Conservation (phyloP, 2,113 vertebrate genomes). For the Entomyzon cyanotis region DNA sequence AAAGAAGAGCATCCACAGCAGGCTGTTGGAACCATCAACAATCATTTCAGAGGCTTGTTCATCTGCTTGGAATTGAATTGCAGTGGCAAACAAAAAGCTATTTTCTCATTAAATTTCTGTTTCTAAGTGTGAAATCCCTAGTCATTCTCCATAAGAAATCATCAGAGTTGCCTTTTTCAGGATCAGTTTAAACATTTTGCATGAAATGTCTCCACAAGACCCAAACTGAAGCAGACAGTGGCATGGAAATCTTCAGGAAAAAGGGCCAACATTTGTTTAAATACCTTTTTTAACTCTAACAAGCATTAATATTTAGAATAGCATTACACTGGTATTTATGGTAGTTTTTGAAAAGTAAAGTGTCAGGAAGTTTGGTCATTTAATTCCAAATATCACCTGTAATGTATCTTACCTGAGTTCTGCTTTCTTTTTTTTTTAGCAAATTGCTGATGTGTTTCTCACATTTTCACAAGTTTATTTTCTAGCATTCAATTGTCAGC, state of each 20-base stretch:
- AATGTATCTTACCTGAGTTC: background rate
- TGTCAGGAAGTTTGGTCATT: background rate
- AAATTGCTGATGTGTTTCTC: background rate
- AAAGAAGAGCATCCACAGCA: background rate
- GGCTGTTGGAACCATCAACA: background rate
- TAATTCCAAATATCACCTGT: background rate
- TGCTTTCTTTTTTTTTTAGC: background rate
- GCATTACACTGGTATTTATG: background rate
- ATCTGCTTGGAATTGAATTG: background rate
- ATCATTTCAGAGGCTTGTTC: background rate
- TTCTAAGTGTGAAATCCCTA: background rate
- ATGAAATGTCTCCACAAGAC: background rate
- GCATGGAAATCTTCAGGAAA: background rate
- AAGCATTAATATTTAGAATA: background rate
- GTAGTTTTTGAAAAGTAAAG: background rate
- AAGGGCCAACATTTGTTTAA: background rate
- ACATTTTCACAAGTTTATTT: background rate
- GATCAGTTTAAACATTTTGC: background rate
- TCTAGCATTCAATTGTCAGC: background rate
- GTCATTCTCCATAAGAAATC: background rate
- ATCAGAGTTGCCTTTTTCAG: background rate
- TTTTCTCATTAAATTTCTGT: background rate
- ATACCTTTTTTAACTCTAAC: background rate
- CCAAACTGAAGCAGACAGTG: background rate
- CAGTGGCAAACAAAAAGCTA: background rate